These are phyloP conservation scores for Mesorhabditis spiculigera DNA, from an alignment of 2,888 invertebrate genomes.

Conservation along the genomic window DNA sequence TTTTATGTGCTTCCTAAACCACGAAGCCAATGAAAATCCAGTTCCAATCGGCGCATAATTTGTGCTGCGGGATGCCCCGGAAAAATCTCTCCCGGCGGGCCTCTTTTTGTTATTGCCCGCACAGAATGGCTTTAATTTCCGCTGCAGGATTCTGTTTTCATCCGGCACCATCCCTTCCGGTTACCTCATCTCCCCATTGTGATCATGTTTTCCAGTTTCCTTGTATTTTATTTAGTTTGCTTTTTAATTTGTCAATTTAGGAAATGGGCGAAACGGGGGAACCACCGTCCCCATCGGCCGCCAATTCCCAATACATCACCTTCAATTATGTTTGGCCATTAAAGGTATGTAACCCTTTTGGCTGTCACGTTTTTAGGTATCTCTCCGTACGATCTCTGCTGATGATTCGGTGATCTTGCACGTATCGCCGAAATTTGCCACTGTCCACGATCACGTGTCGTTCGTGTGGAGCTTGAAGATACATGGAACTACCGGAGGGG, in stretches of 20 bases:
- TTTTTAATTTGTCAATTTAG: background rate
- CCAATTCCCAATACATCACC: background rate
- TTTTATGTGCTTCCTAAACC: too few relatives aligned
- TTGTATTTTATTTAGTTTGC: too few relatives aligned
- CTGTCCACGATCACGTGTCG: slow-evolving; percentile 53
- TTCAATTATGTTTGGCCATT: slow-evolving; percentile 4
- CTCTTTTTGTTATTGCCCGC: too few relatives aligned
- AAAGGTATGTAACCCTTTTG: slow-evolving; percentile 5
- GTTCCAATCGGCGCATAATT: too few relatives aligned
- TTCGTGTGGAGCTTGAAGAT: slow-evolving; percentile 55
- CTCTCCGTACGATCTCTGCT: slow-evolving; percentile 27
- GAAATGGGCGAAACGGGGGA: background rate
- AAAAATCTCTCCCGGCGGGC: too few relatives aligned
- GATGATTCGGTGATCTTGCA: slow-evolving; percentile 43
- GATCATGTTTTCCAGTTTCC: too few relatives aligned
- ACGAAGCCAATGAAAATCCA: too few relatives aligned
- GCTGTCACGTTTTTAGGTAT: slow-evolving; percentile 16
- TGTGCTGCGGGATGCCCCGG: too few relatives aligned
- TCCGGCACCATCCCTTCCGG: too few relatives aligned
- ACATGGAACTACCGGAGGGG: slow-evolving; percentile 46
- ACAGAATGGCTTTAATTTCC: too few relatives aligned
- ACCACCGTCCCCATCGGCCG: background rate
- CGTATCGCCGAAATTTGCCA: slow-evolving; percentile 55
- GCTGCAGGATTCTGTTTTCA: too few relatives aligned
- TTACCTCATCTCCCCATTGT: too few relatives aligned